Percentiles rank a stretch among this genome's conserved stretches.
These are phyloP conservation scores for Leptinotarsa peninsularis DNA, from an alignment of 2,888 invertebrate genomes.

Conservation along the genomic window DNA sequence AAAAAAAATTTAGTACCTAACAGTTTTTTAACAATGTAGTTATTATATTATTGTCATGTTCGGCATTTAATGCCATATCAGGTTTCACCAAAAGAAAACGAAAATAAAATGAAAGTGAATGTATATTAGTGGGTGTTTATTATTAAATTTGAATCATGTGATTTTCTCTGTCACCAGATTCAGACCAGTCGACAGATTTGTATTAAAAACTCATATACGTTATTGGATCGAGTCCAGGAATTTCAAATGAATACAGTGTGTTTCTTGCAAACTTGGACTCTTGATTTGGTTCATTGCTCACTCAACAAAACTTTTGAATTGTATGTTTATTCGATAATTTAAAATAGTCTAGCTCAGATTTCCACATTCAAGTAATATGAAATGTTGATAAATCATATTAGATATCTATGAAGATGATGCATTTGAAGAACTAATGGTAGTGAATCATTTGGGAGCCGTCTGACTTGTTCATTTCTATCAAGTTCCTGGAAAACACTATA, in stretches of 20 bases:
- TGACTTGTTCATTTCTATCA: too few relatives aligned
- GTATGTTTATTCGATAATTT: too few relatives aligned
- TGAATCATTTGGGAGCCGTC: too few relatives aligned
- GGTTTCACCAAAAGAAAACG: not conserved
- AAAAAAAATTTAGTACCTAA: too few relatives aligned
- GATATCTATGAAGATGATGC: too few relatives aligned
- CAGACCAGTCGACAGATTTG: not conserved
- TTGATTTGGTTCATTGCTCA: too few relatives aligned
- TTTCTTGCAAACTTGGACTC: not conserved
- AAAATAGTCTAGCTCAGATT: too few relatives aligned
- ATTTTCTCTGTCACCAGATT: conserved; percentile 3
- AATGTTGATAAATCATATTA: too few relatives aligned
- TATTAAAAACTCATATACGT: not conserved
- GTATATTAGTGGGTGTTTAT: not conserved
- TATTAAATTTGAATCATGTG: conserved; percentile 14
- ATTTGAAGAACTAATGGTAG: too few relatives aligned
- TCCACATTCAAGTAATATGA: too few relatives aligned
- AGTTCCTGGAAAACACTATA: too few relatives aligned
- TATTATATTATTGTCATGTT: not conserved
- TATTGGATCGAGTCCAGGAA: not conserved
- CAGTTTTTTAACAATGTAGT: not conserved
- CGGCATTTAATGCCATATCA: not conserved
- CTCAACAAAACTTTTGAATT: too few relatives aligned
- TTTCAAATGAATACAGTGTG: not conserved
- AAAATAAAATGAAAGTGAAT: conserved; percentile 12